Percentiles rank a stretch among this genome's conserved stretches.
Evolutionary conservation across 2,797 vertebrate species (phyloP).

Genomic region (Toxotes lorentzi): DNA sequence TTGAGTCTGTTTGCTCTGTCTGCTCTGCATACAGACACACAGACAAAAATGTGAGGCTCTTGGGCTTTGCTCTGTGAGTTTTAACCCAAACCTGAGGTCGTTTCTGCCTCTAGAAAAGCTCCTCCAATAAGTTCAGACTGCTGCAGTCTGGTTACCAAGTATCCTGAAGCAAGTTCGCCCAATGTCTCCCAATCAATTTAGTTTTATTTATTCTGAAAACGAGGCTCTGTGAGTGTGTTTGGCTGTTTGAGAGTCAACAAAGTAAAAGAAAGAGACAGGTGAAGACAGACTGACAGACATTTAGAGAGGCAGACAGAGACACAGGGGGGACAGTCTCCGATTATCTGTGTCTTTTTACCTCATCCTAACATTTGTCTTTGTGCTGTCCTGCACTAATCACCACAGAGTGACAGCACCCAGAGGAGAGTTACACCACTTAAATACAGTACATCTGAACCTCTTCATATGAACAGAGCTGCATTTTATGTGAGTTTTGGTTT

Average conservation of each 20-base stretch:
- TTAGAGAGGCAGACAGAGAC: conserved; percentile 29
- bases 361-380: conserved; percentile 15
- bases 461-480: neutral
- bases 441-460: neutral
- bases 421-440: neutral
- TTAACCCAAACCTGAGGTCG: conserved; percentile 4
- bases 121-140: conserved; percentile 8
- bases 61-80: conserved; percentile 10
- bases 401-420: neutral
- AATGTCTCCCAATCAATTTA: conserved; percentile 24
- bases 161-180: conserved; percentile 16
- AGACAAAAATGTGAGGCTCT: conserved; percentile 13
- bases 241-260: conserved; percentile 20
- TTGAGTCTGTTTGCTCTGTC: neutral
- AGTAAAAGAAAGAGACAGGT: conserved; percentile 26
- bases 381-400: neutral
- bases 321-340: conserved; percentile 17
- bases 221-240: conserved; percentile 10
- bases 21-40: neutral
- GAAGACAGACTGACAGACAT: conserved; percentile 35
- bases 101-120: conserved; percentile 11
- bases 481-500: neutral
- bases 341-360: conserved; percentile 20
- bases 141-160: conserved; percentile 8
- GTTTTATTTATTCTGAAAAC: conserved; percentile 32